Evolutionary conservation across 2,113 vertebrate species (phyloP).

Genomic region (Plestiodon gilberti): DNA sequence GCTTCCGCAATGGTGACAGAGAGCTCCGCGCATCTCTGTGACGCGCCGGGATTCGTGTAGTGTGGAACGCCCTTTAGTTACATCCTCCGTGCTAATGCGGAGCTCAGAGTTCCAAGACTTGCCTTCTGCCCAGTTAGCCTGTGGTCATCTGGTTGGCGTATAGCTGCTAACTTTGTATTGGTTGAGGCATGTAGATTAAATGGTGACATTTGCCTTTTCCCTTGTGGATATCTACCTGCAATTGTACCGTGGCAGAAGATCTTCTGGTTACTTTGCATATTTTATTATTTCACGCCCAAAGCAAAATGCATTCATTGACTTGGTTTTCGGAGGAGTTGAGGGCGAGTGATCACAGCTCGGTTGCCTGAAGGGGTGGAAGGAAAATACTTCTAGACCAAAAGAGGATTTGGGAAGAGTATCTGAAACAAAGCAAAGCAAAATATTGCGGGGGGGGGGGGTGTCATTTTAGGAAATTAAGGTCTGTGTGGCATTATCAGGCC

Average conservation of each 20-base stretch:
- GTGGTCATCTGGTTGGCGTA: not conserved
- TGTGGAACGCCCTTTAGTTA: too few species aligned
- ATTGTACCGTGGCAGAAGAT: not conserved
- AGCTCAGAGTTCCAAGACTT: not conserved
- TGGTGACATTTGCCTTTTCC: not conserved
- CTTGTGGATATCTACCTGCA: not conserved
- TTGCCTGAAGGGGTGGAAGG: not conserved
- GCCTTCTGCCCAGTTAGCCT: not conserved
- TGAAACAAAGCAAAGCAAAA: not conserved
- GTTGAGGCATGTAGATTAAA: constrained; percentile 2
- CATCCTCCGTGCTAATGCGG: not conserved
- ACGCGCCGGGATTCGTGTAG: too few species aligned
- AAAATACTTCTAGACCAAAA: not conserved
- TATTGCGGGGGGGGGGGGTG: not conserved
- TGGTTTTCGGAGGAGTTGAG: not conserved
- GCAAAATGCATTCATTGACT: not conserved
- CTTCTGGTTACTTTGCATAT: not conserved
- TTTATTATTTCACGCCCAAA: not conserved
- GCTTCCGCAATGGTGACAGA: too few species aligned
- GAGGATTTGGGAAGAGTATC: not conserved
- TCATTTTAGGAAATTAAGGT: not conserved
- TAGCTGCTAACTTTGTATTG: not conserved
- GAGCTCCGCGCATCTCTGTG: too few species aligned
- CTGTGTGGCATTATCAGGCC: not conserved
- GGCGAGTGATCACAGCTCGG: too few species aligned